phyloP scores from a whole-genome alignment of 2,113 vertebrate species.

The Tursiops truncatus region DNA sequence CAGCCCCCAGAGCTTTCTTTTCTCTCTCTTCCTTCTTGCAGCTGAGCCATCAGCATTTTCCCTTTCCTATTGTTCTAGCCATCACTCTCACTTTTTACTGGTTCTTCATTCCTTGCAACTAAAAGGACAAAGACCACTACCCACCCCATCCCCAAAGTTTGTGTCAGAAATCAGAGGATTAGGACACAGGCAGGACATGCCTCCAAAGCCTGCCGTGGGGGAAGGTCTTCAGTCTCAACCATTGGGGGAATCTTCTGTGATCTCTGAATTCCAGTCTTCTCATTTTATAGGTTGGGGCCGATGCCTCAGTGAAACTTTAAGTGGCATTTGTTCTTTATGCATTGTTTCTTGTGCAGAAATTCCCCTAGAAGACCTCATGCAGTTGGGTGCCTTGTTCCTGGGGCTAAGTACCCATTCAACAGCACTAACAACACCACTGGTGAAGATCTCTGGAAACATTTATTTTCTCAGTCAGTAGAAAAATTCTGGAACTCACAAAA shows the following conservation, averaged over 20 bases:
- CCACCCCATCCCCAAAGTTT: not conserved
- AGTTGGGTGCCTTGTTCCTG: not conserved
- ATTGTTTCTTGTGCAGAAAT: not conserved
- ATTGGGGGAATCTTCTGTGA: rapidly evolving
- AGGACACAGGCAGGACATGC: rapidly evolving
- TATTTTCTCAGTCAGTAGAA: not conserved
- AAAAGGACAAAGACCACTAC: not conserved
- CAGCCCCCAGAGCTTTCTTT: rapidly evolving
- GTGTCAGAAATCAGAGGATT: not conserved
- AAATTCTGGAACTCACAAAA: not conserved
- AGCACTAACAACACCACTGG: too few species aligned
- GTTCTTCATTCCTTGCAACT: not conserved
- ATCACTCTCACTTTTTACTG: too few species aligned
- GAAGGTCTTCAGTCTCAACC: rapidly evolving
- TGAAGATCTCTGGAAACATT: not conserved
- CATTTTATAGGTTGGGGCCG: not conserved
- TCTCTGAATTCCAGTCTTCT: rapidly evolving
- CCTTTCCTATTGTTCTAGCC: not conserved
- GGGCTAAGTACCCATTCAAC: rapidly evolving
- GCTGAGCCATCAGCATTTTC: too few species aligned
- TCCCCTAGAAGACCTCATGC: not conserved
- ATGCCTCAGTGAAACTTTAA: not conserved
- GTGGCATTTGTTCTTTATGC: not conserved
- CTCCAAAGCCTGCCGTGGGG: rapidly evolving
- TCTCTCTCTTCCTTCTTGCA: not conserved